Base-by-base conservation (phyloP, 2,888 invertebrate species). In the Amblyjoppa proteus region DNA sequence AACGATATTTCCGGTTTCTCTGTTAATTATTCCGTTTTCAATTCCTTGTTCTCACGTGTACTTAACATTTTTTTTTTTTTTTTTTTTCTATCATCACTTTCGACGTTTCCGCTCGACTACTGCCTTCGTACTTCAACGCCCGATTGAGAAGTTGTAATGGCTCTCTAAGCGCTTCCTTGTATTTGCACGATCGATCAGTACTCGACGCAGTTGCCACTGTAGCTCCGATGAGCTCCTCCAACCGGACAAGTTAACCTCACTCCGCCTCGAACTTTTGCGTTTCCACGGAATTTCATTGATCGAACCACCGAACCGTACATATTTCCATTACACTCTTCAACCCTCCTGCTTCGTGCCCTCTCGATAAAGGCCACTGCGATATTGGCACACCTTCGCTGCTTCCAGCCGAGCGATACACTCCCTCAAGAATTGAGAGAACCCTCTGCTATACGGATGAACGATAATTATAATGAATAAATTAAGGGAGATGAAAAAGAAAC, bases 141-240 rank as follows among this genome's bases (percentile, higher is more conserved):
- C 31, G 64, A 34, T 80, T 80, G 31, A 41, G 53, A 85, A 83
- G 74, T 87, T 88, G 77, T 82, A 81, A 87, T 84, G 61, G 51
- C 28, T 73, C 64, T 51, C 7, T 41, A 49, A 83, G 64, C 66
- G 68, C 71, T 81, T 61, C 56, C 68, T 79, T 71, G 76, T 83
- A 74, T 85, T 86, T 73, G 83, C 76, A 86, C 85, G 73, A 88
- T 87, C 87, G 80, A 88, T 85, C 75, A 66, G 66, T 58, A 66
- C 75, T 76, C 58, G 79, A 66, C 28, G 45, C 38, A 64, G 64
- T 38, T 31, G 53, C 56, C 38, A 31, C 71, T 71, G 28, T 71
- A 53, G 38, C 73, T 51, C 78, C 58, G 53, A 71, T 74, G 84
- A 87, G 69, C 81, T 74, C 75, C 58, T 64, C 38, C n/a, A 38